These are phyloP conservation scores for Pammene aurita DNA, from an alignment of 2,888 invertebrate genomes.

Conservation along the genomic window DNA sequence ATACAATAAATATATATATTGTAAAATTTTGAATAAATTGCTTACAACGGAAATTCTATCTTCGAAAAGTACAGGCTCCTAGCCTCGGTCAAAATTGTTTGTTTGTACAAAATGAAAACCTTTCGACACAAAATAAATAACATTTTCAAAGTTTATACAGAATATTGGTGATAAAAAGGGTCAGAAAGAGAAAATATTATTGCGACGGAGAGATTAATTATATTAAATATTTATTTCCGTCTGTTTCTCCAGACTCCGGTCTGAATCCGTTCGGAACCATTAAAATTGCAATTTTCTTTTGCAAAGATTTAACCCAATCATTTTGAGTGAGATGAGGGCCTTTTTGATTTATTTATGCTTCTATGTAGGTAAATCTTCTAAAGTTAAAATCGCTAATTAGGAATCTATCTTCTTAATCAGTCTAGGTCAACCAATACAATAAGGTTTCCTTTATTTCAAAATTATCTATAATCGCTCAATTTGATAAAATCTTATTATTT, in stretches of 20 bases:
- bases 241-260: conserved; percentile 27
- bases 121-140: conserved; percentile 9
- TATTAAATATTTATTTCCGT: conserved; percentile 40
- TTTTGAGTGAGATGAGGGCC: not conserved
- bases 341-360: conserved; percentile 2
- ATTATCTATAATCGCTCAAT: no score
- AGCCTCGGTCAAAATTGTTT: not conserved
- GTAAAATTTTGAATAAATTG: not conserved
- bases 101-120: conserved; percentile 2
- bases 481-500: no score
- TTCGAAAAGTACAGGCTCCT: not conserved
- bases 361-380: not conserved
- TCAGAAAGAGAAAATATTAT: conserved; percentile 35
- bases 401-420: no score
- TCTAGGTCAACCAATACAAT: no score
- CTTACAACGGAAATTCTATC: not conserved
- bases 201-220: conserved; percentile 37
- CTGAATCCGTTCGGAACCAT: conserved; percentile 41
- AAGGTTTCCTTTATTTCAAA: no score
- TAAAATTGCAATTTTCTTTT: conserved; percentile 45
- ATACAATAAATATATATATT: no score
- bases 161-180: conserved; percentile 38
- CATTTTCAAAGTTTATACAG: conserved; percentile 3
- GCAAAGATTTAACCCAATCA: conserved; percentile 35
- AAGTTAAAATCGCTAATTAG: no score